Evolutionary conservation across 2,113 vertebrate genomes (phyloP).

Genomic region (Sebastes schlegelii): DNA sequence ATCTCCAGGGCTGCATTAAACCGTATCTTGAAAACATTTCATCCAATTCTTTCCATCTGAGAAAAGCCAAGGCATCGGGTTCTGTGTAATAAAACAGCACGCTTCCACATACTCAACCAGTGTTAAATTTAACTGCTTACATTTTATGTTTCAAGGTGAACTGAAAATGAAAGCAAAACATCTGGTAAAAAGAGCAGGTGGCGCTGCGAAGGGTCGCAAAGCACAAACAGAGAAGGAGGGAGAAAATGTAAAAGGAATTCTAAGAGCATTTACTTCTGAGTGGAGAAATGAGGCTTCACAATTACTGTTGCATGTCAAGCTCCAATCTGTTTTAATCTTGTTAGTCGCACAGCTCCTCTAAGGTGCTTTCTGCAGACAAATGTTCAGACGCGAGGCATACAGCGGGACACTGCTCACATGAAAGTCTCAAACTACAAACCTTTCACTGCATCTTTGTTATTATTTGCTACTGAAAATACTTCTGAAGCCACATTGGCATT

Average conservation of each 20-base stretch:
- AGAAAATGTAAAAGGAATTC: constrained; percentile 36
- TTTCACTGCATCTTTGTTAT: constrained; percentile 39
- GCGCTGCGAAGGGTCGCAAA: background rate
- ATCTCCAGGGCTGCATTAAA: constrained; percentile 15
- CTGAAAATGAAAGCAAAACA: constrained; percentile 47
- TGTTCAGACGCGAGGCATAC: constrained; percentile 11
- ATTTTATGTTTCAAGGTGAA: constrained; percentile 55
- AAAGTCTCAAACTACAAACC: constrained; percentile 23
- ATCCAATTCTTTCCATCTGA: background rate
- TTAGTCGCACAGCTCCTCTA: constrained; percentile 37
- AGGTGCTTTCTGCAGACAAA: constrained; percentile 34
- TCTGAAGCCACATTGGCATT: constrained; percentile 23
- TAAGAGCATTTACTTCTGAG: constrained; percentile 54
- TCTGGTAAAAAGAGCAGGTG: constrained; percentile 40
- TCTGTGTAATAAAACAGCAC: constrained; percentile 20
- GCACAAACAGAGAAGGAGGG: constrained; percentile 24
- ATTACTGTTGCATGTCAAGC: constrained; percentile 53
- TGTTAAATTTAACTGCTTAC: constrained; percentile 36
- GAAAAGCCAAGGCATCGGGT: background rate
- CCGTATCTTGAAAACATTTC: constrained; percentile 25
- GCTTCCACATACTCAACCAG: constrained; percentile 10
- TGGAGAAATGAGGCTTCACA: constrained; percentile 47
- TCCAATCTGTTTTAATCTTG: constrained; percentile 62
- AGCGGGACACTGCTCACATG: background rate
- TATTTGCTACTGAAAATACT: constrained; percentile 19